These are phyloP conservation scores for Gorsachius magnificus DNA, from an alignment of 2,797 vertebrate genomes.

Conservation along the genomic window DNA sequence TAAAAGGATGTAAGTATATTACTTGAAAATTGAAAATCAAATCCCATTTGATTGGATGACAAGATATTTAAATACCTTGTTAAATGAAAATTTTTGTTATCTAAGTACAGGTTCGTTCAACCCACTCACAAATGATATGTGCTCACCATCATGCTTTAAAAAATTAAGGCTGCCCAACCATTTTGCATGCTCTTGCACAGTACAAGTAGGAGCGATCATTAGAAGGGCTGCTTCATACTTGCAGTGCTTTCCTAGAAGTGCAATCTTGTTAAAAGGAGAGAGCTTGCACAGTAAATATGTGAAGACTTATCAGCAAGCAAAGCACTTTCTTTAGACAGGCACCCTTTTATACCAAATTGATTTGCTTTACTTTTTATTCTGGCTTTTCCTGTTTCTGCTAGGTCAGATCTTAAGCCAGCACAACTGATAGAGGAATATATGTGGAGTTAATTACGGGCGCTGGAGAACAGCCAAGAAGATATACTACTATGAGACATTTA, in stretches of 20 bases:
- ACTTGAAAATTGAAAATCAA: neutral
- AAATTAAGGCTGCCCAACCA: neutral
- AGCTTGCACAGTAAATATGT: neutral
- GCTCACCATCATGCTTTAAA: neutral
- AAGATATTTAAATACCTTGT: neutral
- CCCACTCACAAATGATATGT: neutral
- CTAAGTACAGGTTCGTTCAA: neutral
- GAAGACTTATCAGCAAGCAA: neutral
- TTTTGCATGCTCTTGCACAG: neutral
- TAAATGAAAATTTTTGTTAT: neutral
- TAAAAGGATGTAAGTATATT: neutral
- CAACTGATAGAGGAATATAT: neutral
- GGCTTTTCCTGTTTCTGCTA: neutral
- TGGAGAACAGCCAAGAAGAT: conserved; percentile 30
- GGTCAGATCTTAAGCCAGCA: neutral
- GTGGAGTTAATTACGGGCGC: conserved; percentile 18
- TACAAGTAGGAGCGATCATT: neutral
- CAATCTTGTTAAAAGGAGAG: neutral
- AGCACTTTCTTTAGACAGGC: neutral
- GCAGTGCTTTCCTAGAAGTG: neutral
- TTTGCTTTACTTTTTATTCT: neutral
- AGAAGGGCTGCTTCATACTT: neutral
- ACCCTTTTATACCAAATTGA: neutral
- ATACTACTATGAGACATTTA: neutral
- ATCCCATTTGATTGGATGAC: neutral